Evolutionary conservation across 2,113 vertebrate species (phyloP), one percentile per base, ranked within the genome.

Genomic region (Ceratotherium simum): DNA sequence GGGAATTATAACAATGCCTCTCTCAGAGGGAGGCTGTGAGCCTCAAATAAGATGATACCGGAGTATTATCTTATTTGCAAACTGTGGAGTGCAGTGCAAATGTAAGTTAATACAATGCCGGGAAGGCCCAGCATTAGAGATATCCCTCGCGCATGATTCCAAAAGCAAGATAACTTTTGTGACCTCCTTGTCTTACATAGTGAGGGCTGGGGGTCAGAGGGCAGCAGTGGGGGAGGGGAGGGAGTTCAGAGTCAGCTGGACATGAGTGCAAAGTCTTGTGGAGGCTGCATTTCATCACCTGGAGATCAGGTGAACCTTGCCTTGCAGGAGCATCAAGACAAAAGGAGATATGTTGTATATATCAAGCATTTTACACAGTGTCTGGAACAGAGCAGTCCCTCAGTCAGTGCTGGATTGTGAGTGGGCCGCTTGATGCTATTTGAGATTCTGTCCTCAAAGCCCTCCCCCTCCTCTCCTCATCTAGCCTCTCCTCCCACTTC

Each of bases 301-400:
- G 46, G 33, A 60, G 27, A 67, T 51, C 60, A 72, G 67, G 60
- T 21, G 62, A 83, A 29, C 18, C 76, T 8, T 11, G 31, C 23
- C 11, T 29, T 51, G 51, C 13, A 48, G 17, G 8, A 29, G 4
- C 9, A 3, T 14, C 29, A 48, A n/a, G 39, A 25, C 1, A 20
- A 42, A 12, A 23, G 29, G 73, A 20, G 33, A 21, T 39, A 1
- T 12, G 13, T 14, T 2, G 60, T 8, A 10, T 0, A 1, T 0
- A 42, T 17, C 33, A 31, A 6, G 39, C n/a, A 29, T 51, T 73
- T 11, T 39, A n/a, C 29, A 18, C 5, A 6, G 31, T 3, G 46
- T 18, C 25, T 46, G n/a, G 80, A 65, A 13, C 31, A 17, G 36
- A 51, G 56, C 6, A 0, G 7, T 6, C 54, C 12, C 11, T 20